phyloP scores from a whole-genome alignment of 2,113 vertebrate species.

The Periophthalmus modestus region DNA sequence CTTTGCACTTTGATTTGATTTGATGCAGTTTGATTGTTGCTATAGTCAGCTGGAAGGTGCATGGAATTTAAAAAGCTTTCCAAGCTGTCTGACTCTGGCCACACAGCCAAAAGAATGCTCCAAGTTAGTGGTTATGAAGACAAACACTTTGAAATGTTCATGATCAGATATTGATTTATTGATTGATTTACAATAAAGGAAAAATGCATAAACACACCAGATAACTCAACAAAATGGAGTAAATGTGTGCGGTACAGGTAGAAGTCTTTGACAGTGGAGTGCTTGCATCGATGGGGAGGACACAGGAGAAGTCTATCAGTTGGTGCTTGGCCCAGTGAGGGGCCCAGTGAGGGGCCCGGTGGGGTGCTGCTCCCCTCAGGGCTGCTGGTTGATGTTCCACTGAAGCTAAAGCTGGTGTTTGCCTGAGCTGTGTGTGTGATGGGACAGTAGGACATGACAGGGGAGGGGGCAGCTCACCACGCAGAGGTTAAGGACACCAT shows the following conservation, averaged over 20 bases:
- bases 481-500: conserved; percentile 69
- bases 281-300: background rate
- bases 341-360: conserved; percentile 41
- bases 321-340: background rate
- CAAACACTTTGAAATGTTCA: background rate
- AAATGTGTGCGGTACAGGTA: background rate
- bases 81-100: too few species aligned
- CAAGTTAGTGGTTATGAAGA: too few species aligned
- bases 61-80: background rate
- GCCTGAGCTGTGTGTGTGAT: conserved; percentile 32
- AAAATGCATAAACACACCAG: background rate
- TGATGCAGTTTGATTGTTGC: background rate
- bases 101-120: too few species aligned
- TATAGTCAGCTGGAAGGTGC: background rate
- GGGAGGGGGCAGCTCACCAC: conserved; percentile 38
- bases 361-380: conserved; percentile 50
- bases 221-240: background rate
- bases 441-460: conserved; percentile 48
- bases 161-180: background rate
- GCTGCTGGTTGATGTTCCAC: conserved; percentile 51
- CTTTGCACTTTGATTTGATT: background rate
- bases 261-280: background rate
- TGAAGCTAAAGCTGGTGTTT: conserved; percentile 44
- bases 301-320: background rate
- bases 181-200: background rate